Base-by-base conservation (phyloP, 2,888 invertebrate species). In the Drosophila nr. perissopoda region DNA sequence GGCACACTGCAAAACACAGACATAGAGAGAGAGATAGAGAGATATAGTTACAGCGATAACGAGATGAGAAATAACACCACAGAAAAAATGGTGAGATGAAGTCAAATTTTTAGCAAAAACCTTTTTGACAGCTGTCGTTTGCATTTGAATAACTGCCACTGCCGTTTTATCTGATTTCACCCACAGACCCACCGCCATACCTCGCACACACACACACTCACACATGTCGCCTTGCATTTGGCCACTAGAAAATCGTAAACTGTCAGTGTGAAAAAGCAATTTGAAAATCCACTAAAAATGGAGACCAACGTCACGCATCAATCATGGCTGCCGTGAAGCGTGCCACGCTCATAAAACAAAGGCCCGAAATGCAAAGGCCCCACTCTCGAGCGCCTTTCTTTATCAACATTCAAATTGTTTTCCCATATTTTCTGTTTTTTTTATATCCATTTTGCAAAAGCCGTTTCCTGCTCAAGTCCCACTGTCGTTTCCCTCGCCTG, bases 121-220 rank as follows among this genome's bases (percentile, higher is more conserved):
- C 82, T 74, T 89, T 87, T 82, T 87, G 87, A 89, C 90, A 89
- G 88, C 89, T 88, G 87, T 88, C 90, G 88, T 82, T 85, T 89
- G 90, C 90, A 89, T 90, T 89, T 89, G 88, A 86, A 90, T 90
- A 90, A 86, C 90, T 86, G 90, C 66, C 69, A 72, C 78, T 66
- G 72, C 69, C 88, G 65, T 61, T 73, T 70, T 59, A 64, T 69
- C 46, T 63, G 63, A 57, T 46, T 51, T 13, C 51, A 13, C 33
- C 25, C 6, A 6, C 62, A 46, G 40, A 46, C 61, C 21, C 58
- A 40, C 31, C 18, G 6, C 21, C 2, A 25, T 16, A 46, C 25
- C 16, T 16, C 16, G 13, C 27, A 8, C 7, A 6, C 25, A 10
- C 11, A 31, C 48, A n/a, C 27, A 31, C 49, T 0, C 49, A 42